Evolutionary conservation across 2,888 invertebrate species (phyloP).

Genomic region (Incurvaria masculella): DNA sequence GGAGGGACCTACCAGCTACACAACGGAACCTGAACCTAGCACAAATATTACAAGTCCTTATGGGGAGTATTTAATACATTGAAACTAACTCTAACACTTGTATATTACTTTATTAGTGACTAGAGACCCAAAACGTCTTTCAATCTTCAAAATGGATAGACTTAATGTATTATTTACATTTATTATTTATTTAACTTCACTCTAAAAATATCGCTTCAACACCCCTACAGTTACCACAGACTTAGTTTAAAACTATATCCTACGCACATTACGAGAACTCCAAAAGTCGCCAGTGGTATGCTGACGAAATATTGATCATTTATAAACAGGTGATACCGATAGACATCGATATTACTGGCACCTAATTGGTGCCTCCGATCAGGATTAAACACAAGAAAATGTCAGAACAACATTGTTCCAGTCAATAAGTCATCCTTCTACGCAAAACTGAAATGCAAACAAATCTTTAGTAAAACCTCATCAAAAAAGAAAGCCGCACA

Average conservation of each 20-base stretch:
- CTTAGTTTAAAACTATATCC: neutral
- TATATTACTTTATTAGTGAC: neutral
- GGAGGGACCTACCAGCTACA: no score
- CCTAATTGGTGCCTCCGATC: no score
- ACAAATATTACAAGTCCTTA: neutral
- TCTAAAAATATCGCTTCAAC: neutral
- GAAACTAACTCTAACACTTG: neutral
- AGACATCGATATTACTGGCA: no score
- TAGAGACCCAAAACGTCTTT: neutral
- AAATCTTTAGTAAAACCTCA: neutral
- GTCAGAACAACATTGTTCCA: no score
- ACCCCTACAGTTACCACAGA: neutral
- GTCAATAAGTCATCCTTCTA: no score
- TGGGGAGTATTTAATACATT: neutral
- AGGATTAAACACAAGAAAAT: no score
- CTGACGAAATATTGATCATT: no score
- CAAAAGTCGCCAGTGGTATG: no score
- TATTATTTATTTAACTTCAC: neutral
- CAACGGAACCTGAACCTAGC: neutral
- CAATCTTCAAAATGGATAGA: neutral
- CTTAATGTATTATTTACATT: neutral
- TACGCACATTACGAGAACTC: neutral
- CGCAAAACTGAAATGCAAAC: no score
- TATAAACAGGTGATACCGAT: no score
- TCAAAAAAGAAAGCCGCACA: conserved; percentile 11